A percentile compares a stretch with the other conserved stretches of the same genome.
Evolutionary conservation across 2,113 vertebrate species (phyloP).

Genomic region (Melanerpes aurifrons): DNA sequence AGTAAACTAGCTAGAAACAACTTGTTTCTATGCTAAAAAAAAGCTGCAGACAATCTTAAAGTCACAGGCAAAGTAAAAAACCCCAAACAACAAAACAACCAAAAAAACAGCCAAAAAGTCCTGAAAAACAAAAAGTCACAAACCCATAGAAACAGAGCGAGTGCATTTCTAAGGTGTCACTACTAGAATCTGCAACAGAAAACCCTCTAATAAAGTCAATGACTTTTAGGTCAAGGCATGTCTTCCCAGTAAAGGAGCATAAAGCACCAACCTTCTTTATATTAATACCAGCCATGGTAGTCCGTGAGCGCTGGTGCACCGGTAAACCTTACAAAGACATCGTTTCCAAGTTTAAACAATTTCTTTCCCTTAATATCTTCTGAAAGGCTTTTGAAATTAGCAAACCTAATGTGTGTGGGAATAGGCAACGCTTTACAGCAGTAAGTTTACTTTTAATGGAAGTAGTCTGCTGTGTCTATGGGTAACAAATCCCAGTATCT

Average conservation of each 20-base stretch:
- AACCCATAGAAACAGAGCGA: neutral
- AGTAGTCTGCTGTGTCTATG: slow-evolving; percentile 26
- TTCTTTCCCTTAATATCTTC: slow-evolving; percentile 29
- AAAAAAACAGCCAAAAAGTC: neutral
- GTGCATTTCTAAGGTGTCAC: neutral
- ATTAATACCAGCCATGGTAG: neutral
- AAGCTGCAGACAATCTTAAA: neutral
- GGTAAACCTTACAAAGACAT: slow-evolving; percentile 7
- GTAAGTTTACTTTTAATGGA: slow-evolving; percentile 56
- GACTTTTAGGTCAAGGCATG: neutral
- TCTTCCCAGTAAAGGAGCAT: neutral
- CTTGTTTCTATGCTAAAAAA: neutral
- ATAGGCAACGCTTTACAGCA: slow-evolving; percentile 58
- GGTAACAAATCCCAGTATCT: slow-evolving; percentile 33
- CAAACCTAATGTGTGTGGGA: slow-evolving; percentile 37
- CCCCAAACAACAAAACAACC: neutral
- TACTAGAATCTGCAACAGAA: neutral
- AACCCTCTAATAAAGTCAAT: neutral
- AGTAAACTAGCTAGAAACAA: neutral
- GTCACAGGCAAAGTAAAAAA: neutral
- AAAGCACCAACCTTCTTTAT: neutral
- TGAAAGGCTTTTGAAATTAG: slow-evolving; percentile 58
- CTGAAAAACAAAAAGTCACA: neutral
- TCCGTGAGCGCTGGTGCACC: neutral
- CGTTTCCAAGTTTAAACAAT: slow-evolving; percentile 42